phyloP scores from a whole-genome alignment of 2,888 invertebrate species.

The Himalopsyche anomala region DNA sequence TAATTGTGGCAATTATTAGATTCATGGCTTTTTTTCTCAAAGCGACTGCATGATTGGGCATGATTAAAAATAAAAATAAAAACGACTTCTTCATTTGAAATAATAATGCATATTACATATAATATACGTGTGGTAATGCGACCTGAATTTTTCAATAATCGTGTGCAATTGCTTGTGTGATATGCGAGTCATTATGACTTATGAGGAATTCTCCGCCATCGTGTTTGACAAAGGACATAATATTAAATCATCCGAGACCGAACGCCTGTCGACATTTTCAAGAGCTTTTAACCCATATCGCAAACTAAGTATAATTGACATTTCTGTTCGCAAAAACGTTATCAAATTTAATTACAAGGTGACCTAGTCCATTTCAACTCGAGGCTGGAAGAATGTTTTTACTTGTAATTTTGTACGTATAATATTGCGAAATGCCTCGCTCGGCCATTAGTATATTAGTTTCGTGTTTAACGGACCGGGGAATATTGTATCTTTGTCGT shows the following conservation, averaged over 20 bases:
- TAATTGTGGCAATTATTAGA: too few species aligned
- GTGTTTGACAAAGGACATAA: not conserved
- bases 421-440: too few species aligned
- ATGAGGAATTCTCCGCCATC: not conserved
- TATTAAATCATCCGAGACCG: not conserved
- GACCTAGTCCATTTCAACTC: not conserved
- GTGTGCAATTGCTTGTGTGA: not conserved
- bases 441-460: too few species aligned
- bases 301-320: not conserved
- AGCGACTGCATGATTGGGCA: too few species aligned
- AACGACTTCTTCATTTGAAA: too few species aligned
- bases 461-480: too few species aligned
- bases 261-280: not conserved
- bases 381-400: too few species aligned
- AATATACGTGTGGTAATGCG: not conserved
- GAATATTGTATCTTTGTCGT: too few species aligned
- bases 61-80: too few species aligned
- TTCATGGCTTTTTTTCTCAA: too few species aligned
- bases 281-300: slow-evolving; percentile 4
- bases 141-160: slow-evolving; percentile 4
- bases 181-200: not conserved
- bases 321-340: not conserved
- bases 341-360: slow-evolving; percentile 1
- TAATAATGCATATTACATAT: not conserved
- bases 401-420: too few species aligned